Conservation (phyloP, 2,888 invertebrate genomes). For the Phytoseiulus persimilis region DNA sequence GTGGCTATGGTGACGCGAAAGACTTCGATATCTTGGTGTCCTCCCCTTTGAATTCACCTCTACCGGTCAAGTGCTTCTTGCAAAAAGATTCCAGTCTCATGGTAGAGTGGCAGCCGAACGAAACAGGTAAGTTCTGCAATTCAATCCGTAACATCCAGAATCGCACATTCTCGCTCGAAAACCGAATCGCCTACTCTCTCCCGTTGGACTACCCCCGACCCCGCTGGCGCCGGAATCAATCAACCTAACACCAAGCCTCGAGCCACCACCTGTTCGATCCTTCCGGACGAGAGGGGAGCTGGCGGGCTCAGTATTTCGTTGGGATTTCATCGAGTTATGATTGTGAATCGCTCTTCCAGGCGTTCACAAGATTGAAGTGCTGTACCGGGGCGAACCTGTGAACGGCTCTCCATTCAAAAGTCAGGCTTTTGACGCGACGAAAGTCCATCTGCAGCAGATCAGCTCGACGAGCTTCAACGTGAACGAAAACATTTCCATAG, state of each 20-base stretch:
- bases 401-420: constrained; percentile 88
- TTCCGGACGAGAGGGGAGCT: no score
- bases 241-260: no score
- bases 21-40: constrained; percentile 86
- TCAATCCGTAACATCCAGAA: neutral
- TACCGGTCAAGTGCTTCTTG: constrained; percentile 86
- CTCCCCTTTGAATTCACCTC: constrained; percentile 49
- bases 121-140: constrained; percentile 43
- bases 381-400: constrained; percentile 78
- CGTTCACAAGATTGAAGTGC: constrained; percentile 65
- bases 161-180: neutral
- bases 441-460: constrained; percentile 65
- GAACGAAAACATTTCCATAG: constrained; percentile 71
- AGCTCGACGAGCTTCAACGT: constrained; percentile 57
- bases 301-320: no score
- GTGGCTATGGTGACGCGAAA: constrained; percentile 57
- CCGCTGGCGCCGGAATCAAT: no score
- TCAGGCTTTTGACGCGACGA: constrained; percentile 77
- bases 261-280: no score
- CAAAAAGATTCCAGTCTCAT: constrained; percentile 89
- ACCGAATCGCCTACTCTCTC: neutral
- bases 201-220: no score
- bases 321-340: neutral
- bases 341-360: constrained; percentile 48
- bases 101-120: constrained; percentile 78